Base-by-base conservation (phyloP, 1,140 invertebrate genomes). In the Sweltsa coloradensis region DNA sequence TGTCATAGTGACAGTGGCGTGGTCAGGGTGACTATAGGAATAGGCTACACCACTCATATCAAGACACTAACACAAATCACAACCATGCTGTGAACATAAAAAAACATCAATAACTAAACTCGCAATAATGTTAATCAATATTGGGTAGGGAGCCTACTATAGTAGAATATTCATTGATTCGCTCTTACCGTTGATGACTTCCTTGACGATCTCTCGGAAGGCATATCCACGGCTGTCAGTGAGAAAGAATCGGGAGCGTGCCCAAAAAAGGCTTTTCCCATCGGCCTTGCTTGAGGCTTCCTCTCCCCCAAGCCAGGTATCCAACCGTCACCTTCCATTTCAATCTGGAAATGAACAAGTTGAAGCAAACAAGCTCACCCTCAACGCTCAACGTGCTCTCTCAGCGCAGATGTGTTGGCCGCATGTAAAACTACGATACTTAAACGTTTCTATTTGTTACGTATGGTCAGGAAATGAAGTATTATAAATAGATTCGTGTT, bases 251-350 rank as follows among this genome's bases (percentile, higher is more conserved):
- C 61, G 0, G 58, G 56, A 6, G 62, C 58, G 34, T 60, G 59
- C 6, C 61, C 62, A 48, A 64, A 64, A 34, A 64, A 57, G 18
- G 60, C 57, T 6, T 54, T 59, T n/a, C 55, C 55, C 16, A 60
- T 36, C 13, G 54, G 51, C 5, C 61, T 36, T 2, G 61, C 52
- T 34, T 55, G 53, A 18, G 59, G 60, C 26, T 54, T 58, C 45
- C 60, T 53, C 6, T 55, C 51, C 1, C 59, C 59, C 34, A 61
- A 45, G 7, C 58, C 59, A 3, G 59, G 59, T 27, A 61, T 61
- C 43, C 52, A 52, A n/a, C 44, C 44, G n/a, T n/a, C n/a, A n/a
- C n/a, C n/a, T n/a, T n/a, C n/a, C n/a, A n/a, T n/a, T n/a, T n/a
- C n/a, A n/a, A n/a, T n/a, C n/a, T n/a, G n/a, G n/a, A n/a, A n/a